Conservation (phyloP, 2,113 vertebrate species). For the Paramormyrops kingsleyae region DNA sequence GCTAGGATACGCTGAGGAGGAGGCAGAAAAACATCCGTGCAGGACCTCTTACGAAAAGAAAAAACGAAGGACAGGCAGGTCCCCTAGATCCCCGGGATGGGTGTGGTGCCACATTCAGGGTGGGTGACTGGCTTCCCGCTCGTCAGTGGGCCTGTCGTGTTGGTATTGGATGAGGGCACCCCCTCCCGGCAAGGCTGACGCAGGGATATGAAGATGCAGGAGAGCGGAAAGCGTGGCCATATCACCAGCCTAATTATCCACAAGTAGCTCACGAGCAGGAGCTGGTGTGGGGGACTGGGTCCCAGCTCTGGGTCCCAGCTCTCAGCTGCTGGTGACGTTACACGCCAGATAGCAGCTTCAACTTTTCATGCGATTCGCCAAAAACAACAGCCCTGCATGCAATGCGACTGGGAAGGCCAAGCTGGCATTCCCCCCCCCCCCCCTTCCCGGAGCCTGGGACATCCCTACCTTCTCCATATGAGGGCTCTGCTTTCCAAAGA, state of each 20-base stretch:
- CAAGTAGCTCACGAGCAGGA: background rate
- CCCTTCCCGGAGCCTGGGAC: background rate
- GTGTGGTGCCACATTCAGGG: too few species aligned
- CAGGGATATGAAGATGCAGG: background rate
- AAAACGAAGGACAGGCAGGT: background rate
- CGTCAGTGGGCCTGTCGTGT: too few species aligned
- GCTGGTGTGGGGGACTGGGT: background rate
- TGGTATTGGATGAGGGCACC: background rate
- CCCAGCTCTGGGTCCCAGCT: background rate
- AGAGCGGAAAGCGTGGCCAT: background rate
- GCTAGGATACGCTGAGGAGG: conserved; percentile 2
- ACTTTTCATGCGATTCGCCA: background rate
- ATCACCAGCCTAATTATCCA: background rate
- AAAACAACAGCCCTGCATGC: background rate
- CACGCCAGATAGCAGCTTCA: background rate
- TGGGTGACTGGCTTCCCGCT: background rate
- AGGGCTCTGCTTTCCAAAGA: conserved; percentile 51
- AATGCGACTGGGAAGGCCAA: background rate
- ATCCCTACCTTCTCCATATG: conserved; percentile 45
- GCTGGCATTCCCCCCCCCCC: background rate
- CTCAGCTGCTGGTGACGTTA: background rate
- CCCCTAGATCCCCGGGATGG: background rate
- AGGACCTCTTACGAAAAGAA: background rate
- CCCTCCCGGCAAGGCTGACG: background rate
- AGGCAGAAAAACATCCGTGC: background rate